Conservation (phyloP, 2,113 vertebrate species). For the Callocephalon fimbriatum region DNA sequence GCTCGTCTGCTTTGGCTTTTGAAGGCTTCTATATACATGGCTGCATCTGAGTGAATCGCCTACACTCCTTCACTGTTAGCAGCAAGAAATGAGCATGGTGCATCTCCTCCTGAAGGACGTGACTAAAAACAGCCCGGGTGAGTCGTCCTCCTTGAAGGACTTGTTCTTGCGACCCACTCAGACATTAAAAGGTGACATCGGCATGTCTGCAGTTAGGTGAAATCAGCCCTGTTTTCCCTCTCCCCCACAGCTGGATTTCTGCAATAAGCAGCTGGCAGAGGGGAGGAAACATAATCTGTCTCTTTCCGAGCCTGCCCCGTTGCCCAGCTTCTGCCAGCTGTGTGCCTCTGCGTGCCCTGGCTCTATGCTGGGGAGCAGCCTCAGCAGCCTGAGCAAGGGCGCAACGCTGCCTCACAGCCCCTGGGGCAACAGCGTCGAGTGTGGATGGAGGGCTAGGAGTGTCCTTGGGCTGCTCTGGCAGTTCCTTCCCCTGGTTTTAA, state of each 20-base stretch:
- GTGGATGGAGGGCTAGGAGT: not conserved
- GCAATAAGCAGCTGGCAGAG: not conserved
- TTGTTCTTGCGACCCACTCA: not conserved
- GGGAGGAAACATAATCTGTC: not conserved
- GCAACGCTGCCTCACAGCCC: not conserved
- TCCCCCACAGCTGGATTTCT: not conserved
- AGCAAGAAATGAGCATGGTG: not conserved
- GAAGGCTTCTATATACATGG: not conserved
- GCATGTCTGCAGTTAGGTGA: not conserved
- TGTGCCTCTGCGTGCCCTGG: not conserved
- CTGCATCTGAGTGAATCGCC: not conserved
- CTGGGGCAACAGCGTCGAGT: not conserved
- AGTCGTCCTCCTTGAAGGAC: not conserved
- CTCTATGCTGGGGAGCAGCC: not conserved
- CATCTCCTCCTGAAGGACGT: not conserved
- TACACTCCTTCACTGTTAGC: not conserved
- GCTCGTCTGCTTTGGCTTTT: not conserved
- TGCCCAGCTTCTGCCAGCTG: not conserved
- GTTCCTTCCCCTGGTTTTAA: not conserved
- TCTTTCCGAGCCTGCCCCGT: not conserved
- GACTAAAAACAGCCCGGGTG: not conserved
- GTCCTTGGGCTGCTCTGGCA: not conserved
- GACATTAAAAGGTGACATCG: not conserved
- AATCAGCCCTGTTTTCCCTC: not conserved
- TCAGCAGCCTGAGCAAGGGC: not conserved